Evolutionary conservation across 53 echinoderm and acorn worm genomes (phyloP).

Genomic region (Pentamera pediparva): DNA sequence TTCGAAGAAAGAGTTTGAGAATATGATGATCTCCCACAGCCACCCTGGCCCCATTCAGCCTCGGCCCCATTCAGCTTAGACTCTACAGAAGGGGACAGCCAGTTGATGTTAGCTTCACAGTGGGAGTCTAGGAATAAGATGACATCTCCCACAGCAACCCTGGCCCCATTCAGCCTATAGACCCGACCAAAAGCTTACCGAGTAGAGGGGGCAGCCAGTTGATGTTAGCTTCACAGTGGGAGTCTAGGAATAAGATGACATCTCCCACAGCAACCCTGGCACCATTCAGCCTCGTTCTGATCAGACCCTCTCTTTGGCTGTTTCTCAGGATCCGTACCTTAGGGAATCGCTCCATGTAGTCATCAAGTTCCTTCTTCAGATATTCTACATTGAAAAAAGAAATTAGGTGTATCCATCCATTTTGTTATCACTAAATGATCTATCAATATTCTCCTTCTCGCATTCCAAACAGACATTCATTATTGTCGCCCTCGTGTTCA

Average conservation of each 20-base stretch:
- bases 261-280: constrained; percentile 73
- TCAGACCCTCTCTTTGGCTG: constrained; percentile 65
- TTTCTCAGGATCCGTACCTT: constrained; percentile 74
- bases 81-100: constrained; percentile 88
- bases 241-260: constrained; percentile 87
- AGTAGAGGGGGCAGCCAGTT: constrained; percentile 96
- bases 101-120: constrained; percentile 81
- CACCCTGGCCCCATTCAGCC: constrained; percentile 57
- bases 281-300: constrained; percentile 78
- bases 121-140: constrained; percentile 82
- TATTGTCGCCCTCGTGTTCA: no score
- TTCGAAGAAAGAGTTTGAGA: constrained; percentile 81
- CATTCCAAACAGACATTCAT: no score
- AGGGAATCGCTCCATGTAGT: constrained; percentile 69
- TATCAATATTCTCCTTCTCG: no score
- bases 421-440: no score
- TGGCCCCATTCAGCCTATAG: background rate
- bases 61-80: constrained; percentile 66
- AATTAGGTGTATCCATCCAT: no score
- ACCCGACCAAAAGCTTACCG: constrained; percentile 72
- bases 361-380: constrained; percentile 65
- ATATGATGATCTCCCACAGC: constrained; percentile 68
- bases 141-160: constrained; percentile 61
- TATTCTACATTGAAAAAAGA: constrained; percentile 52
- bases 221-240: constrained; percentile 88